These are phyloP conservation scores for Limnothrissa miodon DNA, from an alignment of 2,113 vertebrate species.

Conservation along the genomic window DNA sequence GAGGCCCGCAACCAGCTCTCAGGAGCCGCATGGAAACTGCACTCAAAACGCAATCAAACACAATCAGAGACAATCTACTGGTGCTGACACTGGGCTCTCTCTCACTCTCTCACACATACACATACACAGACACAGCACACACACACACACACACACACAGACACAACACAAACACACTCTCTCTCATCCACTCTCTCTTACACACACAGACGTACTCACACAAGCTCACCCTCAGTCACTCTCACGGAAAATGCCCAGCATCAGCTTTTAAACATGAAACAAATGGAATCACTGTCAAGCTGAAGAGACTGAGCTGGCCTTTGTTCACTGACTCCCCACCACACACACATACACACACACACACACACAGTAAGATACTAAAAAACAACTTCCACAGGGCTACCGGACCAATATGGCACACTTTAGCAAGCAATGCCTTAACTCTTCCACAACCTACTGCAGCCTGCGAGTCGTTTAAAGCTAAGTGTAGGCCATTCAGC, in stretches of 20 bases:
- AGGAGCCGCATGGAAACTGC: slow-evolving; percentile 43
- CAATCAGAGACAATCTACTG: slow-evolving; percentile 56
- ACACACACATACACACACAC: neutral
- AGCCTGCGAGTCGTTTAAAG: neutral
- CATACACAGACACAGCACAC: neutral
- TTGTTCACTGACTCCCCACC: neutral
- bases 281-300: slow-evolving; percentile 34
- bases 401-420: too few relatives aligned
- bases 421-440: neutral
- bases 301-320: slow-evolving; percentile 23
- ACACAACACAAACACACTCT: neutral
- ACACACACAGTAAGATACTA: neutral
- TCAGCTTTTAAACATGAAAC: slow-evolving; percentile 39
- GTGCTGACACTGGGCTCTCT: slow-evolving; percentile 48
- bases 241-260: slow-evolving; percentile 25
- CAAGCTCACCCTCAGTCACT: neutral
- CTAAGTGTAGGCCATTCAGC: neutral
- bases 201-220: neutral
- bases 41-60: slow-evolving; percentile 68
- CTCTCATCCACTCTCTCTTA: neutral
- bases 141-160: neutral
- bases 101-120: neutral
- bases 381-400: neutral
- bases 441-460: neutral
- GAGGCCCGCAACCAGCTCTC: slow-evolving; percentile 63